phyloP scores from a whole-genome alignment of 2,113 vertebrate species.

The Chiloscyllium plagiosum region DNA sequence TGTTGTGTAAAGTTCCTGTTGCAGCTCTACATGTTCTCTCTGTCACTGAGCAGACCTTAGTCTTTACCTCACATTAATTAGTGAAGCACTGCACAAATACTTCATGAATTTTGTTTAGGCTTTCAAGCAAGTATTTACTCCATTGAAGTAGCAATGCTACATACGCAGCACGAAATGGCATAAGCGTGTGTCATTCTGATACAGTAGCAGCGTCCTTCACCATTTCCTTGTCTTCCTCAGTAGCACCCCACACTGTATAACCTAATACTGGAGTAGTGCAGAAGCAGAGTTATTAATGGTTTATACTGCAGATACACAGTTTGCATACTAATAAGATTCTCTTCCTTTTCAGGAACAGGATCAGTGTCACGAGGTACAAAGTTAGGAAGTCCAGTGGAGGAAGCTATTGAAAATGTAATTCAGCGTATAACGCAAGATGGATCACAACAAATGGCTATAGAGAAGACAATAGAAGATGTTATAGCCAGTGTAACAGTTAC shows the following conservation, averaged over 20 bases:
- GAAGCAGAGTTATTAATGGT: neutral
- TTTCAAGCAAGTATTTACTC: neutral
- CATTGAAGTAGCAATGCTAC: neutral
- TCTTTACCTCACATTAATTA: neutral
- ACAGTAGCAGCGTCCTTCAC: neutral
- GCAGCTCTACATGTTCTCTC: neutral
- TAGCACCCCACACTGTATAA: neutral
- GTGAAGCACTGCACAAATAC: neutral
- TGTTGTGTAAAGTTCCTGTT: neutral
- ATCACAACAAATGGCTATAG: constrained; percentile 47
- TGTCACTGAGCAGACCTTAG: neutral
- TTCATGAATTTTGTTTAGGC: neutral
- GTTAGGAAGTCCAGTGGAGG: constrained; percentile 49
- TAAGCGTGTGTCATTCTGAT: neutral
- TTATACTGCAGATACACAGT: neutral
- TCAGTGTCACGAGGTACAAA: constrained; percentile 45
- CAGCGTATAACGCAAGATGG: constrained; percentile 61
- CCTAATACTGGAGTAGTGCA: neutral
- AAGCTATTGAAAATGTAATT: constrained; percentile 54
- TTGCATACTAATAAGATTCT: neutral
- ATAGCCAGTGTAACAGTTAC: constrained; percentile 43
- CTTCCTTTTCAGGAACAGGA: constrained; percentile 37
- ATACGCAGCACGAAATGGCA: neutral
- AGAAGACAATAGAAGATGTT: constrained; percentile 54
- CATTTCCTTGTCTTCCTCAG: neutral